Evolutionary conservation across 2,797 vertebrate species (phyloP).

Genomic region (Hephaestus fuliginosus): DNA sequence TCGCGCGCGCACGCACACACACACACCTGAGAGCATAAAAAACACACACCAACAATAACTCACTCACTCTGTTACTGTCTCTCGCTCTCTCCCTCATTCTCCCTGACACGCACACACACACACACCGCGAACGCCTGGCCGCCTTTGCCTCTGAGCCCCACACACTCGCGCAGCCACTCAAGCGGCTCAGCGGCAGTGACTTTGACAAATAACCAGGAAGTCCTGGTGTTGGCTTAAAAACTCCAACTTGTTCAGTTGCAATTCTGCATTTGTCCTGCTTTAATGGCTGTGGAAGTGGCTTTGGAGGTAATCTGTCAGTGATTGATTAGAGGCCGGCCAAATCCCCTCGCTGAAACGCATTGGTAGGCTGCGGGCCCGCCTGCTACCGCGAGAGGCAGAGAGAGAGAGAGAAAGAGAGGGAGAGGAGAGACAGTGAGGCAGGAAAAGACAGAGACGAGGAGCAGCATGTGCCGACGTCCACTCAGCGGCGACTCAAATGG

Average conservation of each 20-base stretch:
- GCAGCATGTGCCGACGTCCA: constrained; percentile 5
- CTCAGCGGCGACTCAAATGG: constrained; percentile 5
- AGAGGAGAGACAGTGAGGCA: constrained; percentile 13
- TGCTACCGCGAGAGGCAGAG: constrained; percentile 79
- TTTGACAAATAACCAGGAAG: constrained; percentile 99
- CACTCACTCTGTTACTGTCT: constrained; percentile 76
- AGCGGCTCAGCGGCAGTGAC: constrained; percentile 96
- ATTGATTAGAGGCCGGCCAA: constrained; percentile 94
- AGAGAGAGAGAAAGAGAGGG: constrained; percentile 60
- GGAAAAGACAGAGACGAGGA: constrained; percentile 34
- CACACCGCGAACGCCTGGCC: constrained; percentile 52
- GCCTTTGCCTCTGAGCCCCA: constrained; percentile 84
- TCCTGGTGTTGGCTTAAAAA: constrained; percentile 98
- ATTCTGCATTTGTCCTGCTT: constrained; percentile 99
- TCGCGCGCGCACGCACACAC: constrained; percentile 32
- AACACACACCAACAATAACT: constrained; percentile 74
- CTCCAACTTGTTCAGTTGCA: constrained; percentile 99
- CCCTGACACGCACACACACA: constrained; percentile 79
- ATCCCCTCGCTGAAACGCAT: constrained; percentile 84
- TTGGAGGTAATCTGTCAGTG: constrained; percentile 99
- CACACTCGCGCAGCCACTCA: constrained; percentile 88
- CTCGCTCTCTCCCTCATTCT: constrained; percentile 63
- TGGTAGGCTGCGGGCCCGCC: constrained; percentile 85
- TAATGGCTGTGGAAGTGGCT: constrained; percentile 99
- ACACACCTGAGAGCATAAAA: constrained; percentile 64